Conservation (phyloP, 1,140 invertebrate species). For the Temnothorax curvispinosus region DNA sequence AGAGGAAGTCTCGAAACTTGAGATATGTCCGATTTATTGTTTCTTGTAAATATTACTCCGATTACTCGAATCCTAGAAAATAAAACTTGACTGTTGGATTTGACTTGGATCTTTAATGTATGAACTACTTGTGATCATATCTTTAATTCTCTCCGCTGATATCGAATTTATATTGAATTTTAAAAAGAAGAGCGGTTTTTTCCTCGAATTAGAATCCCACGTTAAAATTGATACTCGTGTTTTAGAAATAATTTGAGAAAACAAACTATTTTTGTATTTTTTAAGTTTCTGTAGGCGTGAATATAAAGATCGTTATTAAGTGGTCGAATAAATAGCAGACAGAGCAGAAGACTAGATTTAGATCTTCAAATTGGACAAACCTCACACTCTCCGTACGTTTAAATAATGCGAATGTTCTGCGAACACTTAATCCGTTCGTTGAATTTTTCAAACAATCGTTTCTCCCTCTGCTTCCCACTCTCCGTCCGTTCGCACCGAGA, state of each 20-base stretch:
- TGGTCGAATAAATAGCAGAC: neutral
- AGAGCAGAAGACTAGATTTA: neutral
- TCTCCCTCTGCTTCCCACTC: neutral
- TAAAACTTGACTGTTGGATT: no score
- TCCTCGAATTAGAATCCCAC: neutral
- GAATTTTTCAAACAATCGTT: neutral
- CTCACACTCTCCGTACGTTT: neutral
- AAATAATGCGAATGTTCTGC: neutral
- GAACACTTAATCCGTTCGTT: neutral
- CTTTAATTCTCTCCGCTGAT: neutral
- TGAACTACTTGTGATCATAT: no score
- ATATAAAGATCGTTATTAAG: neutral
- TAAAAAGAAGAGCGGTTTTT: neutral
- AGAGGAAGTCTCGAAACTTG: neutral
- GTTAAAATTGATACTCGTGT: neutral
- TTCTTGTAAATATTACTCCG: no score
- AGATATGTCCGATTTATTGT: neutral
- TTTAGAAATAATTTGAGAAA: neutral
- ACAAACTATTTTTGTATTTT: neutral
- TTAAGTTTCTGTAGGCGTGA: neutral
- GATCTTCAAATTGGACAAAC: neutral
- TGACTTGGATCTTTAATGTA: no score
- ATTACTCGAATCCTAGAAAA: no score
- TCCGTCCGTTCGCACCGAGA: slow-evolving; percentile 7
- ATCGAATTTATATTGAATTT: neutral